Evolutionary conservation across 2,113 vertebrate genomes (phyloP).

Genomic region (Ophiodon elongatus): DNA sequence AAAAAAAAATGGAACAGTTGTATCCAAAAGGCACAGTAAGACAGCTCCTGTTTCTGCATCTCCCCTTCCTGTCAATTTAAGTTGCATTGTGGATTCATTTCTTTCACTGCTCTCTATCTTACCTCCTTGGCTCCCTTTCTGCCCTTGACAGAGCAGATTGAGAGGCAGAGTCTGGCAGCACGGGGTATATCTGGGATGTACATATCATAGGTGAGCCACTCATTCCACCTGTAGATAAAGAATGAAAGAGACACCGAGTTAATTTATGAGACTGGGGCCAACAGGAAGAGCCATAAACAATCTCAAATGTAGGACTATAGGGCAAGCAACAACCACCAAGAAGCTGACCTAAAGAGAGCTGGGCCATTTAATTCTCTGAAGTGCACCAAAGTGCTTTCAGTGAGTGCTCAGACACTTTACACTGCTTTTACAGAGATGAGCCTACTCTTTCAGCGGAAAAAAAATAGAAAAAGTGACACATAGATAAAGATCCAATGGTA

Average conservation of each 20-base stretch:
- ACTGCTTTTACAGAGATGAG: neutral
- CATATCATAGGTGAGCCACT: constrained; percentile 97
- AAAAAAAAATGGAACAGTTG: neutral
- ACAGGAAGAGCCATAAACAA: neutral
- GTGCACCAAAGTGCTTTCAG: neutral
- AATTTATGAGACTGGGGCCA: neutral
- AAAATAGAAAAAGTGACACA: neutral
- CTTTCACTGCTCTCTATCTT: constrained; percentile 4
- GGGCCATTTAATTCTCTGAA: neutral
- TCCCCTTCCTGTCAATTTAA: constrained; percentile 3
- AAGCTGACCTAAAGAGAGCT: neutral
- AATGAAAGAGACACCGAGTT: neutral
- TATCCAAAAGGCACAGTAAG: neutral
- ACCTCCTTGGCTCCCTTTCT: constrained; percentile 98
- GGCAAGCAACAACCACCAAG: neutral
- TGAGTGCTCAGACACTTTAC: neutral
- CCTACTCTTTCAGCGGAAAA: no score
- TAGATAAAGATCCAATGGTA: neutral
- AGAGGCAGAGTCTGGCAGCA: constrained; percentile 97
- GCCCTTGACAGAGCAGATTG: constrained; percentile 98
- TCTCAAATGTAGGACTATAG: neutral
- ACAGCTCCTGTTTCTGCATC: constrained; percentile 20
- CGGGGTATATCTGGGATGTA: constrained; percentile 97
- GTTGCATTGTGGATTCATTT: neutral
- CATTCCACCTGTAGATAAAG: constrained; percentile 90